Percentiles rank a stretch among this genome's conserved stretches.
phyloP scores from a whole-genome alignment of 2,888 invertebrate species.

The Leucozona laternaria region DNA sequence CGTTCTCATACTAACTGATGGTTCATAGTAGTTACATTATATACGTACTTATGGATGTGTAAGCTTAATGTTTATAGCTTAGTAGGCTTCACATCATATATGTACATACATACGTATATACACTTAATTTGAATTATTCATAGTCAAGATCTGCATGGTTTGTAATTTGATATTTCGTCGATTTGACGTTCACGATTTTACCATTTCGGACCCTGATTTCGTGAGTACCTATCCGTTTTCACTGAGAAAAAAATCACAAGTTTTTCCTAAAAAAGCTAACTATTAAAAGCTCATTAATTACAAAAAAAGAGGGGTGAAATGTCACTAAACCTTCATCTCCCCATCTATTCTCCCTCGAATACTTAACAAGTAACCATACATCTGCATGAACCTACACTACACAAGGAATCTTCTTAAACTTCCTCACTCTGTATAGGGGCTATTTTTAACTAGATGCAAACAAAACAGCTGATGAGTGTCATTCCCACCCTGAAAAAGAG shows the following conservation, averaged over 20 bases:
- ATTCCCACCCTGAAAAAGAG: constrained; percentile 15
- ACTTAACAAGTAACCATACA: not conserved
- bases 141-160: no score
- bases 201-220: no score
- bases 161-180: no score
- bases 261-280: not conserved
- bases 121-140: no score
- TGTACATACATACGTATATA: no score
- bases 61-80: no score
- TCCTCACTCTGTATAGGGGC: constrained; percentile 7
- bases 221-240: no score
- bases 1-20: no score
- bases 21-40: no score
- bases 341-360: not conserved
- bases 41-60: no score
- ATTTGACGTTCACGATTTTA: no score
- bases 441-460: constrained; percentile 43
- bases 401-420: not conserved
- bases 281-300: constrained; percentile 16
- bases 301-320: constrained; percentile 7
- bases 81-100: no score
- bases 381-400: not conserved
- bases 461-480: constrained; percentile 60
- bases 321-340: constrained; percentile 20
- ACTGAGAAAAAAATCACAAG: not conserved